Base-by-base conservation (phyloP, 2,113 vertebrate genomes). In the Cepphus grylle region DNA sequence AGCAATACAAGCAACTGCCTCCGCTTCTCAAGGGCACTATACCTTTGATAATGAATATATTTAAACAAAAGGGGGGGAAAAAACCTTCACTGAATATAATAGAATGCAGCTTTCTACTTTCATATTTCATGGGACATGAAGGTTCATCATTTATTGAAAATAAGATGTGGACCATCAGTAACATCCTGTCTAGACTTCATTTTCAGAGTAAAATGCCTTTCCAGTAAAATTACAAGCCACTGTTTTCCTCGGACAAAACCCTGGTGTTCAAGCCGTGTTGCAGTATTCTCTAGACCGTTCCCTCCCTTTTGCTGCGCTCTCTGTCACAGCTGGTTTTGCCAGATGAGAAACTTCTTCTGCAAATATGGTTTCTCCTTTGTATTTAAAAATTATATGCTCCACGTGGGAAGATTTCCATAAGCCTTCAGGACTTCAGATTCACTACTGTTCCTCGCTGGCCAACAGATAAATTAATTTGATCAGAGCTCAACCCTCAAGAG, bases 141-240 rank as follows among this genome's bases (percentile, higher is more conserved):
- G 94, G 91, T 94, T 96, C 92, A 95, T 97, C 90, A 97, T 93
- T 97, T 97, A 97, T 96, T 97, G 96, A 97, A 97, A 97, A 86
- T 95, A 86, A 95, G 93, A 85, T 81, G 55, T 91, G 69, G 95
- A 71, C 95, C 81, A 83, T 88, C 86, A 91, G 86, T 55, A 96
- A 49, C 52, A 86, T 81, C 63, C 66, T 96, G 83, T 61, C 94
- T 94, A 56, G 95, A 66, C 87, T 94, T 96, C 67, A 78, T 95
- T 94, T 94, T 72, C 86, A 62, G 90, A 89, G 78, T 58, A 88
- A 94, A 95, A 94, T 42, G 83, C 76, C 81, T 96, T 92, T 81
- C 73, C 93, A 86, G 77, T 95, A 71, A 86, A 66, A 95, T 47
- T 29, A 87, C 38, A 88, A 78, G 92, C 56, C 91, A 86, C 66